A percentile compares a stretch with the other conserved stretches of the same genome.
phyloP scores from a whole-genome alignment of 2,888 invertebrate genomes.

The Pterobdella sp. region DNA sequence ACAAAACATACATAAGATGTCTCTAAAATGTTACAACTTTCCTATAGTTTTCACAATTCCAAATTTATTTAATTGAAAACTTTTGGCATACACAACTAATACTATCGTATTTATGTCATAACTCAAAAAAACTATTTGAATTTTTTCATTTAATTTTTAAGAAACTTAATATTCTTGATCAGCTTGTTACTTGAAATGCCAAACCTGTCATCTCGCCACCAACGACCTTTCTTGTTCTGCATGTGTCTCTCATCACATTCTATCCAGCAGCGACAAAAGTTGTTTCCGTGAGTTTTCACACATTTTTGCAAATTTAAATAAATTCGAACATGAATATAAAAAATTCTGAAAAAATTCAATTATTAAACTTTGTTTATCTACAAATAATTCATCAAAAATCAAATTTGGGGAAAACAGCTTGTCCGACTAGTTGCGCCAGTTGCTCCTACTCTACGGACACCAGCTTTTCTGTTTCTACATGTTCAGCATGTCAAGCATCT shows the following conservation, averaged over 20 bases:
- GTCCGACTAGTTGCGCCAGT: slow-evolving; percentile 22
- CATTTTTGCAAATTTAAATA: slow-evolving; percentile 25
- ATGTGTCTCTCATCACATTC: not conserved
- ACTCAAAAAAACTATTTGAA: not conserved
- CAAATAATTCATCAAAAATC: not conserved
- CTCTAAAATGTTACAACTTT: no score
- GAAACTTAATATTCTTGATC: no score
- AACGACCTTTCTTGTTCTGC: slow-evolving; percentile 18
- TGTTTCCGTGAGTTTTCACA: slow-evolving; percentile 27
- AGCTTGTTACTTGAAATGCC: slow-evolving; percentile 30
- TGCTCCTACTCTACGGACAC: slow-evolving; percentile 20
- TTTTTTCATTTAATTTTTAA: slow-evolving; percentile 5
- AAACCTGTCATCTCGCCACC: slow-evolving; percentile 6
- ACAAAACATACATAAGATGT: no score
- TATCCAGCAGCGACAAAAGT: slow-evolving; percentile 13
- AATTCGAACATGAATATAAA: not conserved
- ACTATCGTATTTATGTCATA: no score
- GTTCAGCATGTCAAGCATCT: slow-evolving; percentile 11
- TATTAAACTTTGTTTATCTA: not conserved
- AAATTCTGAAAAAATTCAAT: not conserved
- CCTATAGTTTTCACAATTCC: no score
- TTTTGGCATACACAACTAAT: no score
- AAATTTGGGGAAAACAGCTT: slow-evolving; percentile 20
- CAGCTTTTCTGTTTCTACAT: slow-evolving; percentile 24
- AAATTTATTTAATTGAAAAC: not conserved